A percentile compares a stretch with the other conserved stretches of the same genome.
Conservation (phyloP, 2,888 invertebrate genomes). For the Dasypogon diadema region DNA sequence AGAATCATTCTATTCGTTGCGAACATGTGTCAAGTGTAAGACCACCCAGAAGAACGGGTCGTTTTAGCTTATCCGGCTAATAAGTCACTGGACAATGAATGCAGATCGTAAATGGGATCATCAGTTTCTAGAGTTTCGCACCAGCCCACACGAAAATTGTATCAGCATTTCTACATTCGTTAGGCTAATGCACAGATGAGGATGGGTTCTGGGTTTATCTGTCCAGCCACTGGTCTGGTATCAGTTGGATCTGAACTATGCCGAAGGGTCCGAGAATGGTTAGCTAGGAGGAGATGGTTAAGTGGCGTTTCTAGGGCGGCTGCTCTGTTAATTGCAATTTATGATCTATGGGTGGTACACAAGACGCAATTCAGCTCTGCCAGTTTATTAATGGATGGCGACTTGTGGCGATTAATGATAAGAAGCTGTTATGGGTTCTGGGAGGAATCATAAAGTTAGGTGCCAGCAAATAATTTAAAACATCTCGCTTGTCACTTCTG, state of each 20-base stretch:
- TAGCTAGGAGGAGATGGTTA: background rate
- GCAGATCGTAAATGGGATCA: background rate
- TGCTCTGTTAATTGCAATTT: constrained; percentile 27
- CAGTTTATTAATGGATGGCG: constrained; percentile 7
- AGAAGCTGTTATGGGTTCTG: no score
- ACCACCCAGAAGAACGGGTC: background rate
- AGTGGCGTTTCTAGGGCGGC: constrained; percentile 14
- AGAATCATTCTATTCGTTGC: no score
- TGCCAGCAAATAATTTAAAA: no score
- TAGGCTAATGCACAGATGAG: no score
- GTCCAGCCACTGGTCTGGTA: background rate
- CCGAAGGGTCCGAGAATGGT: constrained; percentile 10
- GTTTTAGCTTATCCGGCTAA: background rate
- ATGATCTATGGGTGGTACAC: constrained; percentile 29
- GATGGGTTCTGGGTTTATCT: no score
- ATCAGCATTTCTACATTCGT: background rate
- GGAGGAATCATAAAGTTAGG: no score
- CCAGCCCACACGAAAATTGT: background rate
- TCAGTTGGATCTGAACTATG: constrained; percentile 1
- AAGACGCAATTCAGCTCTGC: background rate
- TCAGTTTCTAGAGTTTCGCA: background rate
- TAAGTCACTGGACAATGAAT: background rate
- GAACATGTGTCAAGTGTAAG: background rate
- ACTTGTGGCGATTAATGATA: background rate
- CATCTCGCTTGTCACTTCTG: no score